These are phyloP conservation scores for Hemistola chrysoprasaria DNA, from an alignment of 2,888 invertebrate species.

Conservation along the genomic window DNA sequence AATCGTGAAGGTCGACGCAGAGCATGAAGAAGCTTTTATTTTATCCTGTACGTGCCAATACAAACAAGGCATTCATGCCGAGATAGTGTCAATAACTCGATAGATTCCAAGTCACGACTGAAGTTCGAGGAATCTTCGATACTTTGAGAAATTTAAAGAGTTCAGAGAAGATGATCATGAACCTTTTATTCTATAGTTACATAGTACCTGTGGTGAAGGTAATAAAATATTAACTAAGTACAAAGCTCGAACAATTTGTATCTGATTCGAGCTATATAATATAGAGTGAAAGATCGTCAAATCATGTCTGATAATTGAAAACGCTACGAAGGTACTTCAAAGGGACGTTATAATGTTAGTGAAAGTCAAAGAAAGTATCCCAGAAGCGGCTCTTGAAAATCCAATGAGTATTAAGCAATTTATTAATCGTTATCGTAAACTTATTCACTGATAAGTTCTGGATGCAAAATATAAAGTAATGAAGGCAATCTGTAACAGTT, in stretches of 20 bases:
- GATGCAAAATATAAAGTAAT: conserved; percentile 23
- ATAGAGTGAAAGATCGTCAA: conserved; percentile 18
- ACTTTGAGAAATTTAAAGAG: neutral
- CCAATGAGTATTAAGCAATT: conserved; percentile 2
- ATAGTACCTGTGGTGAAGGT: too few species aligned
- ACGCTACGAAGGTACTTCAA: conserved; percentile 11
- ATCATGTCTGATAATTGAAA: conserved; percentile 28
- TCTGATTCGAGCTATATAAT: conserved; percentile 4
- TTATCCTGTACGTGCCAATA: conserved; percentile 22
- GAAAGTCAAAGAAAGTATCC: conserved; percentile 21
- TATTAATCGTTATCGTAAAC: conserved; percentile 7
- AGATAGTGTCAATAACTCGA: conserved; percentile 11
- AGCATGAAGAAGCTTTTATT: conserved; percentile 31
- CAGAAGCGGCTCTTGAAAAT: conserved; percentile 10
- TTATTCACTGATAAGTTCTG: conserved; percentile 13
- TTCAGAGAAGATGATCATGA: too few species aligned
- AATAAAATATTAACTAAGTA: too few species aligned
- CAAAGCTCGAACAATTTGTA: neutral
- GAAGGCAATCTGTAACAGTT: conserved; percentile 28
- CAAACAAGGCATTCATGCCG: conserved; percentile 13
- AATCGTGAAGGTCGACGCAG: conserved; percentile 50
- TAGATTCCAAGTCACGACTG: conserved; percentile 10
- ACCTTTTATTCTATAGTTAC: too few species aligned
- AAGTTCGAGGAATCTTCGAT: conserved; percentile 1
- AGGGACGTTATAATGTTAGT: conserved; percentile 15